Evolutionary conservation across 2,888 invertebrate species (phyloP), one percentile per base, ranked within the genome.

Genomic region (Netelia melanura): DNA sequence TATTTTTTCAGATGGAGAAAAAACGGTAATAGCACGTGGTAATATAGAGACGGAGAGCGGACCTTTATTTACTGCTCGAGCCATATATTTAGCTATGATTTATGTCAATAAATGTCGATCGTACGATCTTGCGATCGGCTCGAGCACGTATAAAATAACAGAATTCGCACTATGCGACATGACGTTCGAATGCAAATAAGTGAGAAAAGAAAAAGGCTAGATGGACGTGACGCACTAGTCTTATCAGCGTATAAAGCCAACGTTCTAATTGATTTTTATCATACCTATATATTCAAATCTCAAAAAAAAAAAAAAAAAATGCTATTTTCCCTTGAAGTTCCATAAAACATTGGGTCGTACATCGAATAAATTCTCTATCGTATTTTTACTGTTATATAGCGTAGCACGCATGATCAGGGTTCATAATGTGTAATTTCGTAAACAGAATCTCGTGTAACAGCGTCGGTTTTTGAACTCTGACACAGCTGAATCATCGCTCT

Each of bases 381-480:
- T 14, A 1, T 48, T 48, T 48, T 48, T 48, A 6, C 11, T 48
- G 48, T 1, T 48, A 48, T 14, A 48, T 48, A 14, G 48, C 48
- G 48, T 10, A 48, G 48, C 11, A 48, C 48, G 48, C 10, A 48
- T 48, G 11, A 10, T 48, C 14, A 48, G 3, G 1, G 14, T 48
- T 48, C 48, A 2, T 1, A 48, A 48, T 48, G 48, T 48, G 48
- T 14, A 48, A 48, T 48, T 48, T 48, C 48, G 14, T 48, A 56
- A 21, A 56, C 17, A 56, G 21, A 67, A 5, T 56, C 56, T 21
- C 9, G n/a, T 25, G 62, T 48, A 74, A 67, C 62, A 23, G 58
- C 11, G 25, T 1, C 23, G 62, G 54, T 62, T 79, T 83, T 65
- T 83, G 79, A 83, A 75, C 83, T 83, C 64, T 80, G 83, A 79